These are phyloP conservation scores for Tetranychus urticae DNA, from an alignment of 1,140 invertebrate species.

Conservation along the genomic window DNA sequence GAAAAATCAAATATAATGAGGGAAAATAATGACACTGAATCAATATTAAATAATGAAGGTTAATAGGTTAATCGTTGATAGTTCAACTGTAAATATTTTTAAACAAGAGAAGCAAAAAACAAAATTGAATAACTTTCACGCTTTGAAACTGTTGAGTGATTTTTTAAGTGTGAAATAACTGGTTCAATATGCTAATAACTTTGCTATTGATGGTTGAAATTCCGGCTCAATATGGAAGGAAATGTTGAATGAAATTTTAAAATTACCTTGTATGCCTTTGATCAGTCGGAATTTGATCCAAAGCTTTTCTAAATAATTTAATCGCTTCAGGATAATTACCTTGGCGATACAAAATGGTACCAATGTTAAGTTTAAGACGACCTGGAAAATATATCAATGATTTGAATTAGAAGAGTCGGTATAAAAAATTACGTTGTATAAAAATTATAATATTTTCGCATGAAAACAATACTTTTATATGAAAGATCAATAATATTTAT, in stretches of 20 bases:
- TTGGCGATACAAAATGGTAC: constrained; percentile 88
- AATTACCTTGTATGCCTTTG: constrained; percentile 61
- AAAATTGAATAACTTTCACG: too few species aligned
- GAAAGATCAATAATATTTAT: too few species aligned
- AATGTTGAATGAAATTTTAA: background rate
- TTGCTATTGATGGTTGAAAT: background rate
- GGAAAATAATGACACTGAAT: background rate
- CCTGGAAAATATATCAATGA: constrained; percentile 24
- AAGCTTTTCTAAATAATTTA: constrained; percentile 89
- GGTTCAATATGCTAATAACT: background rate
- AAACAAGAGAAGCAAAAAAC: too few species aligned
- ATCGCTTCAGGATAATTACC: constrained; percentile 82
- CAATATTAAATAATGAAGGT: background rate
- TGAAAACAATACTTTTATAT: too few species aligned
- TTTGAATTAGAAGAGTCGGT: background rate
- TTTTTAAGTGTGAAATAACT: background rate
- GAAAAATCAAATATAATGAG: background rate
- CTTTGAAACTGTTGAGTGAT: too few species aligned
- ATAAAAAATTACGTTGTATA: background rate
- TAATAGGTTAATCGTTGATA: background rate
- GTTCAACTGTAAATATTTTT: background rate
- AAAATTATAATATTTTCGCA: too few species aligned
- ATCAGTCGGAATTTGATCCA: constrained; percentile 76
- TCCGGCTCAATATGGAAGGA: background rate
- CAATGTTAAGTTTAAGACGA: constrained; percentile 88